Evolutionary conservation across 1,140 invertebrate genomes (phyloP).

Genomic region (Caerostris darwini): DNA sequence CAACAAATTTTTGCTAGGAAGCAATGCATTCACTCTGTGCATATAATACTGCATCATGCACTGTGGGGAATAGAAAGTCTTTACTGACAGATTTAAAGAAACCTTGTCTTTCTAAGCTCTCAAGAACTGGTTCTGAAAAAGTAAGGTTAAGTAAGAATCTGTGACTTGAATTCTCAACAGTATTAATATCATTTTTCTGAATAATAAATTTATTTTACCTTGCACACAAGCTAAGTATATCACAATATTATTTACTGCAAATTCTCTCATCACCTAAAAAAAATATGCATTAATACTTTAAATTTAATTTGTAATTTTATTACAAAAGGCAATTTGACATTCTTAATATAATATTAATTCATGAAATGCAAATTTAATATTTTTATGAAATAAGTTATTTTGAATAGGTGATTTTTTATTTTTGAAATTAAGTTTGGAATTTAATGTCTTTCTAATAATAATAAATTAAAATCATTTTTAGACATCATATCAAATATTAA

Average conservation of each 20-base stretch:
- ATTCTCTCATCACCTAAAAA: conserved; percentile 75
- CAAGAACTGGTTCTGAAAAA: conserved; percentile 85
- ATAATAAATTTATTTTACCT: conserved; percentile 24
- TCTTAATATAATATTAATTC: too few species aligned
- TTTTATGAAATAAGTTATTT: too few species aligned
- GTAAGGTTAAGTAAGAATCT: not conserved
- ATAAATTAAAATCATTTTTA: too few species aligned
- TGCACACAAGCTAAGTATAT: conserved; percentile 75
- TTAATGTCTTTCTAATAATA: too few species aligned
- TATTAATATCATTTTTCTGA: not conserved
- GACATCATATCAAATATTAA: too few species aligned
- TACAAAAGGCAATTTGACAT: too few species aligned
- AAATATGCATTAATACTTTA: not conserved
- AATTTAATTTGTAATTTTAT: not conserved
- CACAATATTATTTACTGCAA: conserved; percentile 73
- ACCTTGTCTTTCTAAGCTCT: conserved; percentile 85
- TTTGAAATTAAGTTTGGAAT: too few species aligned
- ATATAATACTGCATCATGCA: conserved; percentile 86
- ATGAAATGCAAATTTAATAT: too few species aligned
- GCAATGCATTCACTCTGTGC: conserved; percentile 78
- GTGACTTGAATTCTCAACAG: not conserved
- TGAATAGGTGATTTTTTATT: too few species aligned
- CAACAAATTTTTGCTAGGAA: conserved; percentile 46
- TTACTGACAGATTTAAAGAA: conserved; percentile 83
- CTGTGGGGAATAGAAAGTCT: conserved; percentile 86